Evolutionary conservation across 23 tunicate species (phyloP).

Genomic region (Halocynthia aurantium): DNA sequence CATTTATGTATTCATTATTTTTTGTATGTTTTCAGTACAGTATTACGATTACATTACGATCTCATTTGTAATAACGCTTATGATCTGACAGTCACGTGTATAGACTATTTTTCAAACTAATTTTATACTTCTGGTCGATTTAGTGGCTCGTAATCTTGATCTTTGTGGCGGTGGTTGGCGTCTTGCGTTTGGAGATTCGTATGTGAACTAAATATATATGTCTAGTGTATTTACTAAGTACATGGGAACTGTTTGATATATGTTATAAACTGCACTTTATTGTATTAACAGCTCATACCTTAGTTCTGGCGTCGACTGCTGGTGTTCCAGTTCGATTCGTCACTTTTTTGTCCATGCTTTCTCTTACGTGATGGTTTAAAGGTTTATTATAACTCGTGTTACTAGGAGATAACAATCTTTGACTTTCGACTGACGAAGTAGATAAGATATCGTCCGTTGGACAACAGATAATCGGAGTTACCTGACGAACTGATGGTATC

Average conservation of each 20-base stretch:
- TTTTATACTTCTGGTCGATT: background rate
- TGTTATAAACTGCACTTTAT: background rate
- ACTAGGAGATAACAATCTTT: background rate
- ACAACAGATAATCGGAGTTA: background rate
- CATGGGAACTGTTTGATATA: background rate
- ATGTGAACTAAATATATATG: background rate
- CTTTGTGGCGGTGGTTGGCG: background rate
- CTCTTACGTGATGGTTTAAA: no score
- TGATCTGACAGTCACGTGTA: no score
- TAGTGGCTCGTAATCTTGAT: conserved; percentile 4
- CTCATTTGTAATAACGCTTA: no score
- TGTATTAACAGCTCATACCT: background rate
- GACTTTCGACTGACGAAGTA: background rate
- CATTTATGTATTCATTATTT: no score
- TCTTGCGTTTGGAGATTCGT: background rate
- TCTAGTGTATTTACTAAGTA: background rate
- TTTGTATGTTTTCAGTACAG: no score
- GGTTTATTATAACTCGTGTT: background rate
- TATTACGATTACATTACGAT: no score
- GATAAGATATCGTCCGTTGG: conserved; percentile 1
- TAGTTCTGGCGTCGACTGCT: background rate
- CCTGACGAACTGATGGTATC: conserved; percentile 4
- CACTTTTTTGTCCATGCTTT: background rate
- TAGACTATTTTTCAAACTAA: background rate
- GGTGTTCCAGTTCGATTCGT: conserved; percentile 1